A percentile compares a stretch with the other conserved stretches of the same genome.
Conservation (phyloP, 2,888 invertebrate genomes). For the Acanthosoma haemorrhoidale region DNA sequence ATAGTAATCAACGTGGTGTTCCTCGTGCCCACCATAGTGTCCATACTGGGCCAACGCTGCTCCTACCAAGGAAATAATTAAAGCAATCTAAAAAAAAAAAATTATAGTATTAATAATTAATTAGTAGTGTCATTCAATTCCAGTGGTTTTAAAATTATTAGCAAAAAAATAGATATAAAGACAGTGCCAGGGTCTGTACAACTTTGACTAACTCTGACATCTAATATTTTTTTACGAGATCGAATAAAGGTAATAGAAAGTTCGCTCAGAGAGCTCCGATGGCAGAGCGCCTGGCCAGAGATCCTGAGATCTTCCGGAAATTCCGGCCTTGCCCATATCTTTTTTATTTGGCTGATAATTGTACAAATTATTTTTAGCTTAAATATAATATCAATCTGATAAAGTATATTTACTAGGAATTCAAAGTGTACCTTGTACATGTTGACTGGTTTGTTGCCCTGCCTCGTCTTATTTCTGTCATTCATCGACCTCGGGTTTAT, state of each 20-base stretch:
- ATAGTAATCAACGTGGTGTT: conserved; percentile 14
- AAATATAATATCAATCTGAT: no score
- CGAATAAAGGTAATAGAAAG: no score
- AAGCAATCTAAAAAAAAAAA: background rate
- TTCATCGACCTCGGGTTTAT: background rate
- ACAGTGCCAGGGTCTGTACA: background rate
- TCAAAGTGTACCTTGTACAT: conserved; percentile 32
- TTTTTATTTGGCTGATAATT: no score
- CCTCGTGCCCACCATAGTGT: conserved; percentile 25
- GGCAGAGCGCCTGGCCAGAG: no score
- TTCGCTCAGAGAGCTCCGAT: no score
- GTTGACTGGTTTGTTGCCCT: conserved; percentile 10
- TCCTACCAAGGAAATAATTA: background rate
- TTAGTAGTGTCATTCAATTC: no score
- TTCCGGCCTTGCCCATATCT: no score
- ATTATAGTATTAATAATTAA: background rate
- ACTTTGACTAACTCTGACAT: background rate
- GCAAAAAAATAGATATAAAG: background rate
- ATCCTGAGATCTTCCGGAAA: no score
- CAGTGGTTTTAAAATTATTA: no score
- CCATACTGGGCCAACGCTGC: conserved; percentile 29
- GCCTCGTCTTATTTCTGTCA: background rate
- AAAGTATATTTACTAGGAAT: no score
- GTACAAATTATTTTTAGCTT: no score
- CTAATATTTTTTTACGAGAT: no score